phyloP scores from a whole-genome alignment of 2,888 invertebrate genomes.

The Melinopterus prodromus region DNA sequence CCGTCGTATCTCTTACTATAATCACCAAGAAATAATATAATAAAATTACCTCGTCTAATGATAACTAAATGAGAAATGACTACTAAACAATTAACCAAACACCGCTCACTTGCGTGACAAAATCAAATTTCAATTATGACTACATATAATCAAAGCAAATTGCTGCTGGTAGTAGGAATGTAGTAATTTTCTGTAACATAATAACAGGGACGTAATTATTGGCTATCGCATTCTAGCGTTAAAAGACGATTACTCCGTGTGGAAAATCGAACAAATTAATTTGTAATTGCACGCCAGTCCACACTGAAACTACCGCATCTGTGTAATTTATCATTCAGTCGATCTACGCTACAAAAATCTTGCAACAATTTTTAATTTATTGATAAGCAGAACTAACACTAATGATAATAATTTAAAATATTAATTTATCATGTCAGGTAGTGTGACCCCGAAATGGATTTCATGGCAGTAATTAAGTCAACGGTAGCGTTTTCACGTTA shows the following conservation, averaged over 20 bases:
- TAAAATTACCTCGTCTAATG: too few relatives aligned
- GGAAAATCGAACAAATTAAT: neutral
- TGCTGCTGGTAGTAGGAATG: neutral
- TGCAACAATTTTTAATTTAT: neutral
- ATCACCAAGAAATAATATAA: too few relatives aligned
- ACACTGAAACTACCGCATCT: neutral
- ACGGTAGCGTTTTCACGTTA: slow-evolving; percentile 19
- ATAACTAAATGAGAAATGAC: too few relatives aligned
- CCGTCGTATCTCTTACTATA: too few relatives aligned
- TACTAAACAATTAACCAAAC: too few relatives aligned
- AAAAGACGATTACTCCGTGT: neutral
- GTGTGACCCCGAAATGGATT: slow-evolving; percentile 22
- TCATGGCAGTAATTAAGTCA: slow-evolving; percentile 23
- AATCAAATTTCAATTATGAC: neutral
- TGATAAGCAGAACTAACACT: slow-evolving; percentile 7
- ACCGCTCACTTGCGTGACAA: neutral
- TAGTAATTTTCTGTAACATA: neutral
- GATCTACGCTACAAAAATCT: neutral
- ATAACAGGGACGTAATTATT: neutral
- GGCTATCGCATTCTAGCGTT: neutral
- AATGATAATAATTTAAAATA: slow-evolving; percentile 29
- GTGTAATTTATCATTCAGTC: neutral
- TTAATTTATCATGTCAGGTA: slow-evolving; percentile 24
- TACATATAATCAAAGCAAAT: neutral
- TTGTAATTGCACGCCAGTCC: neutral